These are phyloP conservation scores for Coecobrya sp. DNA, from an alignment of 2,888 invertebrate species.

Conservation along the genomic window DNA sequence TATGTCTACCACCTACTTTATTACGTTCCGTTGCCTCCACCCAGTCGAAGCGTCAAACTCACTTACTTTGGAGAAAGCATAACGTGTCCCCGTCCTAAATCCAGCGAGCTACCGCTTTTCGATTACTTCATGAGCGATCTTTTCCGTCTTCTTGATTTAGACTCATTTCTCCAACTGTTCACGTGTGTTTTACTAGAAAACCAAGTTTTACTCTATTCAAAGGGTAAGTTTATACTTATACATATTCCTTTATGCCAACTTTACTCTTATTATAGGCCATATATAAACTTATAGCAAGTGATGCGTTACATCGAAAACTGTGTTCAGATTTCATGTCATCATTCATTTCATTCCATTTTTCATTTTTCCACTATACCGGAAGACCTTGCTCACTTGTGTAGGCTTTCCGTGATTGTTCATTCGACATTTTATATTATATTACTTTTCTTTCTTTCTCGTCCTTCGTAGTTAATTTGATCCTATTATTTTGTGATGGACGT, in stretches of 20 bases:
- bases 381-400: background rate
- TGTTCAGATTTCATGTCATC: background rate
- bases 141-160: conserved; percentile 96
- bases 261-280: no score
- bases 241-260: background rate
- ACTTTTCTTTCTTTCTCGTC: background rate
- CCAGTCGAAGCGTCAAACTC: conserved; percentile 94
- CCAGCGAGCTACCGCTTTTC: conserved; percentile 96
- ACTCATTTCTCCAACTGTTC: conserved; percentile 97
- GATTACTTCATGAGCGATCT: conserved; percentile 97
- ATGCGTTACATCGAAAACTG: background rate
- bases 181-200: conserved; percentile 98
- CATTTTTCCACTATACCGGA: background rate
- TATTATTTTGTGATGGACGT: background rate
- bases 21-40: conserved; percentile 96
- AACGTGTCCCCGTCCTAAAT: conserved; percentile 89
- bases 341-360: conserved; percentile 8
- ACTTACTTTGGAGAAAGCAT: conserved; percentile 88
- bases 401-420: background rate
- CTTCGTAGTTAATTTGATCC: background rate
- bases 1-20: conserved; percentile 98
- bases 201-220: conserved; percentile 97
- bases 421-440: background rate
- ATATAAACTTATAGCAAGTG: no score
- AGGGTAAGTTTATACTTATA: conserved; percentile 90